Base-by-base conservation (phyloP, 1,140 invertebrate genomes). In the Galleria mellonella region DNA sequence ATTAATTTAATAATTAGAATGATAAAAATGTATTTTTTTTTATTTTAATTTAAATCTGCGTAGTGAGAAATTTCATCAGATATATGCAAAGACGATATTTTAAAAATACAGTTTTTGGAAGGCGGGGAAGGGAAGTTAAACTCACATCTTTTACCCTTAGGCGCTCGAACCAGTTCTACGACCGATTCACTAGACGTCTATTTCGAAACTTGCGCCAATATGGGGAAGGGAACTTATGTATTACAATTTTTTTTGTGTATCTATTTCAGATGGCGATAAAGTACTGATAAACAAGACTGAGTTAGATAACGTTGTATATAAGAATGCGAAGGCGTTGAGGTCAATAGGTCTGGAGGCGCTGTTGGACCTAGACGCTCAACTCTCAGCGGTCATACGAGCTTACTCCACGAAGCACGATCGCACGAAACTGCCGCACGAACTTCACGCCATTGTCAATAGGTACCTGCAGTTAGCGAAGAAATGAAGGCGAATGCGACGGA, bases 361-460 rank as follows among this genome's bases (percentile, higher is more conserved):
- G 0, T 76, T 91, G 23, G 90, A 92, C 57, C 72, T 91, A 35
- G 89, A 92, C 68, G 83, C 89, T 35, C 89, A 91, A 61, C 62
- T 92, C 0, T 87, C 87, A 15, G 64, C 85, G 49, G 87, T 88
- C 15, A 76, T 91, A n/a, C 85, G 77, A 12, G 72, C 75, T 55
- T 90, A 89, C 68, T 64, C 74, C 14, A 66, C 75, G 32, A 86
- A 61, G 31, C 77, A 82, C 41, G 87, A 91, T 63, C 87, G 91
- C 62, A 88, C 82, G 58, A 75, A 81, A 62, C 83, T 92, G 70
- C 90, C 91, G 57, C 87, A 89, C 69, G 90, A 92, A 66, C 62
- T 83, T 1, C 59, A 71, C 9, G 39, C 60, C 0, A 62, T 82
- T 7, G 68, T 86, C 13, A 43, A 61, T 8, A 78, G 78, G 51